A percentile compares a stretch with the other conserved stretches of the same genome.
These are phyloP conservation scores for Nesogale talazaci DNA, from an alignment of 2,113 vertebrate genomes.

Conservation along the genomic window DNA sequence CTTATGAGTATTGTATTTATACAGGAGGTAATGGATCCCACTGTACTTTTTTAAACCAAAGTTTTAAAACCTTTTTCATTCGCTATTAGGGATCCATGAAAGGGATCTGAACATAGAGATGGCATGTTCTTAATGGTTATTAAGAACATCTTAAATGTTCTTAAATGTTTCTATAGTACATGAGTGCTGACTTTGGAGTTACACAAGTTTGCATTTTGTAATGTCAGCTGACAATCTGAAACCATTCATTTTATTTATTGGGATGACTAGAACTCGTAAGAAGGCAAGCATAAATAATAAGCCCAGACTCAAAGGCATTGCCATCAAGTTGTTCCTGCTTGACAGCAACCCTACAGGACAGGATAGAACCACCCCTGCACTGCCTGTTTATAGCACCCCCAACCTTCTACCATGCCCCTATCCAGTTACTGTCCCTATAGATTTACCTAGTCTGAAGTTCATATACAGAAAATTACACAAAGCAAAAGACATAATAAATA, in stretches of 20 bases:
- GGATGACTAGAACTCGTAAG: not conserved
- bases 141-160: not conserved
- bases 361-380: too few relatives aligned
- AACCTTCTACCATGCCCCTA: too few relatives aligned
- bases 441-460: too few relatives aligned
- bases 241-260: not conserved
- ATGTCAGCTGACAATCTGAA: not conserved
- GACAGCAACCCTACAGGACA: too few relatives aligned
- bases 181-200: conserved; percentile 5
- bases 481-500: too few relatives aligned
- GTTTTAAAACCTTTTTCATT: not conserved
- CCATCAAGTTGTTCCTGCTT: too few relatives aligned
- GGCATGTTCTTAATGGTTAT: not conserved
- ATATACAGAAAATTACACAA: too few relatives aligned
- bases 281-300: not conserved
- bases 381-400: too few relatives aligned
- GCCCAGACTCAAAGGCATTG: too few relatives aligned
- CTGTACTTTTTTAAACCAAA: conserved; percentile 14
- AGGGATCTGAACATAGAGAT: not conserved
- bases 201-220: not conserved
- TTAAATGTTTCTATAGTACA: too few relatives aligned
- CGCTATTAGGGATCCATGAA: not conserved
- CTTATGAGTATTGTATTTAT: not conserved
- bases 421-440: too few relatives aligned
- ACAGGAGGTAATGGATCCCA: not conserved